Conservation (phyloP, 1,140 invertebrate species). For the Wiebesia pumilae region DNA sequence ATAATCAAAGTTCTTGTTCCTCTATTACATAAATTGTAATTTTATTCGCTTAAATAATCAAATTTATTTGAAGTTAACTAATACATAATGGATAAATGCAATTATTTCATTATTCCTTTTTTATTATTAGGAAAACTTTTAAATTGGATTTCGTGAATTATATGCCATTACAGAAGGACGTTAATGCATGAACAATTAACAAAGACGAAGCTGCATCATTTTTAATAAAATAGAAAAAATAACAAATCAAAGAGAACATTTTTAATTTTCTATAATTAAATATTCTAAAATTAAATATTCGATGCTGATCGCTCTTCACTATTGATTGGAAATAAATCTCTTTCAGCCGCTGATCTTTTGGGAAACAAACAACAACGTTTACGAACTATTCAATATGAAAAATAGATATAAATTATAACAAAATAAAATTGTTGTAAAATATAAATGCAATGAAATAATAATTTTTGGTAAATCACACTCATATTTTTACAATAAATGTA, state of each 20-base stretch:
- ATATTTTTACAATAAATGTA: conserved; percentile 25
- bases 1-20: no score
- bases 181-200: neutral
- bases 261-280: no score
- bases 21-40: no score
- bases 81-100: neutral
- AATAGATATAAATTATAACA: no score
- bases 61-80: no score
- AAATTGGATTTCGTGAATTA: neutral
- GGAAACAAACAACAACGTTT: neutral
- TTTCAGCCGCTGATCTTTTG: neutral
- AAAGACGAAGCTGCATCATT: neutral
- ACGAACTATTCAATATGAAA: neutral
- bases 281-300: no score
- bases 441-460: neutral
- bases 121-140: neutral
- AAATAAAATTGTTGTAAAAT: neutral
- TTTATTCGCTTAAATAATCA: no score
- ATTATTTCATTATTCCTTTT: neutral
- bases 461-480: conserved; percentile 5
- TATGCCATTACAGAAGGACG: conserved; percentile 1
- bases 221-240: neutral
- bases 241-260: no score
- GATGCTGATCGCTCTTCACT: no score
- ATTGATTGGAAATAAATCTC: no score